These are phyloP conservation scores for Periparus ater DNA, from an alignment of 2,797 vertebrate species.

Conservation along the genomic window DNA sequence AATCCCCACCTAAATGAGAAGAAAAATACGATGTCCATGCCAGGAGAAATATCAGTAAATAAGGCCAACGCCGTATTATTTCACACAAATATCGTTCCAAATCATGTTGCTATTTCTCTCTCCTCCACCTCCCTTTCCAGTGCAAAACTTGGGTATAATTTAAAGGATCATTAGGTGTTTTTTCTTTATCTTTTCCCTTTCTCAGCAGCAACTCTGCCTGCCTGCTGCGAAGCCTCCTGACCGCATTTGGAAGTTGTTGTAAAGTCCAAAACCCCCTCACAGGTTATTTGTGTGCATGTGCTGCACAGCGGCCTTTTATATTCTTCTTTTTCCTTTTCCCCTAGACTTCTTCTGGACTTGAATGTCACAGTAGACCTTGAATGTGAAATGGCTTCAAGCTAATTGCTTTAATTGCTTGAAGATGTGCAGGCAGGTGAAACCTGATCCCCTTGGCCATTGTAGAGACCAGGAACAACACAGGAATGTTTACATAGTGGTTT, in stretches of 20 bases:
- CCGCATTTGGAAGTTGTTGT: slow-evolving; percentile 14
- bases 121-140: background rate
- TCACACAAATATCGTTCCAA: background rate
- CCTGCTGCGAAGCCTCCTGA: slow-evolving; percentile 34
- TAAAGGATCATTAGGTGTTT: slow-evolving; percentile 35
- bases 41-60: slow-evolving; percentile 44
- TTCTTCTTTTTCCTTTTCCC: slow-evolving; percentile 29
- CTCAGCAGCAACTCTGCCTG: slow-evolving; percentile 45
- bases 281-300: slow-evolving; percentile 66
- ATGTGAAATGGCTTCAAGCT: slow-evolving; percentile 88
- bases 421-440: slow-evolving; percentile 95
- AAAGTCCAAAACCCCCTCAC: slow-evolving; percentile 1
- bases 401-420: slow-evolving; percentile 95
- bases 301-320: background rate
- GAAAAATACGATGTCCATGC: slow-evolving; percentile 29
- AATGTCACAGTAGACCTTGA: slow-evolving; percentile 88
- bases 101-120: background rate
- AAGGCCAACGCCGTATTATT: background rate
- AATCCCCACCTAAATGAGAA: slow-evolving; percentile 64
- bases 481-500: slow-evolving; percentile 86
- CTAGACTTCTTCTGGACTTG: slow-evolving; percentile 77
- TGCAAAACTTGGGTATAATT: slow-evolving; percentile 49
- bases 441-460: slow-evolving; percentile 84
- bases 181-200: background rate
- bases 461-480: slow-evolving; percentile 79